Base-by-base conservation (phyloP, 1,140 invertebrate species). In the Wasmannia auropunctata region DNA sequence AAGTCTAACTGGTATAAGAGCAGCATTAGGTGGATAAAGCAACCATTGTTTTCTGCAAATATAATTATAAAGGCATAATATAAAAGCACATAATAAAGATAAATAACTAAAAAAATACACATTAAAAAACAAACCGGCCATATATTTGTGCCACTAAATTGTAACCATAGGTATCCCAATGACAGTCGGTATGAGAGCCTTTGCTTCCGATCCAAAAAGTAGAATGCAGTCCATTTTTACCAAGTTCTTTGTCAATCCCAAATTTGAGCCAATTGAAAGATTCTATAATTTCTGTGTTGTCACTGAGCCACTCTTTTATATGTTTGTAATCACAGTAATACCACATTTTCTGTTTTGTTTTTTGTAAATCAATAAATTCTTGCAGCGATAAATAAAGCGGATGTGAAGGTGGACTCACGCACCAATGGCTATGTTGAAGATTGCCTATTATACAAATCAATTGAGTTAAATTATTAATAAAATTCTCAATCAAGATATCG, bases 101-200 rank as follows among this genome's bases (percentile, higher is more conserved):
- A 76, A 14, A 46, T 49, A 81, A 80, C 14, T 31, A 6, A 51
- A 79, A 22, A 54, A 58, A 67, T 28, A 86, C 77, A 72, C 54
- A 77, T 63, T 25, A 5, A 4, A 16, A 40, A 37, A 65, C 37
- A 70, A 95, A 98, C 98, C 96, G 97, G 92, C 98, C 98, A 95
- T 96, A 96, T 74, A 98, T 95, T 96, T 99, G 99, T 67, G 97
- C 97, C 28, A 99, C 97, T 91, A 99, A 96, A 95, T 99, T 99
- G 90, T 96, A 98, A 0, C 98, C 98, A 96, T 99, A 99, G 3
- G 98, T 98, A 94, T 99, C 99, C 93, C 97, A 97, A 95, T 99
- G 99, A 87, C 98, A 98, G 40, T 98, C 98, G 2, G 99, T 99
- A 93, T 99, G 98, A 34, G 98, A 97, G 16, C 98, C 98, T 92